These are phyloP conservation scores for Sebastes kiyomatsui DNA, from an alignment of 2,797 vertebrate genomes.

Conservation along the genomic window DNA sequence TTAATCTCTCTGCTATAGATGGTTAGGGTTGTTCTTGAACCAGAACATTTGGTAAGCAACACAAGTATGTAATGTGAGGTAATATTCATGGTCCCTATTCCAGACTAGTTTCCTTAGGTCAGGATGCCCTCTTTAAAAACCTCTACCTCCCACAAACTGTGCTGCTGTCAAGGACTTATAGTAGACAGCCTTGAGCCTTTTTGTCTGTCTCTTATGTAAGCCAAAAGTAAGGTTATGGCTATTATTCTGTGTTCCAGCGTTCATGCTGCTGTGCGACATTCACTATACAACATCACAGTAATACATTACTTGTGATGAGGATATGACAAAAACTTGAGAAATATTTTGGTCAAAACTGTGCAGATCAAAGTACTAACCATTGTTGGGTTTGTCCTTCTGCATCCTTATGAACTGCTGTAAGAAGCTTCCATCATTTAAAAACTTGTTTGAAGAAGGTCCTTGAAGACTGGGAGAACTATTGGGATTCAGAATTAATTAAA, in stretches of 20 bases:
- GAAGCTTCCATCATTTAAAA: constrained; percentile 97
- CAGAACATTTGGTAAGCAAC: not conserved
- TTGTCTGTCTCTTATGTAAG: not conserved
- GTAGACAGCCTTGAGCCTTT: not conserved
- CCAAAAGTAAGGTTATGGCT: not conserved
- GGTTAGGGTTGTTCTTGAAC: not conserved
- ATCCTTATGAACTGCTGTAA: constrained; percentile 97
- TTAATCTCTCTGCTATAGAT: not conserved
- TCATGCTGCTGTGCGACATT: not conserved
- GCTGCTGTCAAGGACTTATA: not conserved
- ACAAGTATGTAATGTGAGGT: not conserved
- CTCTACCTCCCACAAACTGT: not conserved
- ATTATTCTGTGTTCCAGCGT: not conserved
- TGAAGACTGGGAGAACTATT: constrained; percentile 74
- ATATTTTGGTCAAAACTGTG: not conserved
- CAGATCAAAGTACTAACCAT: constrained; percentile 62
- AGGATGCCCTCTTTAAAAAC: not conserved
- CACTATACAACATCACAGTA: not conserved
- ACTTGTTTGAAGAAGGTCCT: constrained; percentile 89
- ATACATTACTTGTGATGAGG: not conserved
- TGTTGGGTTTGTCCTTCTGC: constrained; percentile 89
- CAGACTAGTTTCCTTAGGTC: not conserved
- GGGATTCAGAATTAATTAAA: constrained; percentile 16
- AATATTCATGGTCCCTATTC: not conserved
- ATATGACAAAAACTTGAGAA: not conserved